These are phyloP conservation scores for Uromys caudimaculatus DNA, from an alignment of 2,797 vertebrate genomes.

Conservation along the genomic window DNA sequence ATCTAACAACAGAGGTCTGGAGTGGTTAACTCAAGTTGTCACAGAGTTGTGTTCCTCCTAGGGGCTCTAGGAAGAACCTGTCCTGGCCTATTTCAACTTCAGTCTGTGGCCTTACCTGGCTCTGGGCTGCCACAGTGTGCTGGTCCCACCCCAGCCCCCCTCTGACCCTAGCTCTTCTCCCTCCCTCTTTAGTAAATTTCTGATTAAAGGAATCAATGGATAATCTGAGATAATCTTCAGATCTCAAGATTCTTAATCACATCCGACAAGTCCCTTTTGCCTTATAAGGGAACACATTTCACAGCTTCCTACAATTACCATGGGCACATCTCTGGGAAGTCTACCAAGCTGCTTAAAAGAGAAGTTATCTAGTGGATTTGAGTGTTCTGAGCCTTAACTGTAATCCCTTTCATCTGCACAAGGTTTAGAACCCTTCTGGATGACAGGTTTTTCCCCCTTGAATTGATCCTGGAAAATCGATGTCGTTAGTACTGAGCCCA, in stretches of 20 bases:
- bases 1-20: not conserved
- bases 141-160: not conserved
- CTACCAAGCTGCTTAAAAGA: not conserved
- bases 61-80: not conserved
- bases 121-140: not conserved
- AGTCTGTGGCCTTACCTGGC: not conserved
- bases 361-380: not conserved
- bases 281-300: not conserved
- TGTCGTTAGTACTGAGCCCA: not conserved
- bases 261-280: slow-evolving; percentile 18
- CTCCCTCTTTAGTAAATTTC: not conserved
- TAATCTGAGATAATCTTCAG: slow-evolving; percentile 21
- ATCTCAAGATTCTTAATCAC: slow-evolving; percentile 36
- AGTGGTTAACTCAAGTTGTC: not conserved
- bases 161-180: not conserved
- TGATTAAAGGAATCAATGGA: not conserved
- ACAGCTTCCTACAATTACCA: not conserved
- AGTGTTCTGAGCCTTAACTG: slow-evolving; percentile 37
- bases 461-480: not conserved
- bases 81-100: not conserved
- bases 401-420: slow-evolving; percentile 25
- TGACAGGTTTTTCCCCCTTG: not conserved
- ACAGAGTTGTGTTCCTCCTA: not conserved
- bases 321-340: not conserved
- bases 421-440: slow-evolving; percentile 14